Conservation (phyloP, 2,888 invertebrate genomes). For the Nymphalis urticae region DNA sequence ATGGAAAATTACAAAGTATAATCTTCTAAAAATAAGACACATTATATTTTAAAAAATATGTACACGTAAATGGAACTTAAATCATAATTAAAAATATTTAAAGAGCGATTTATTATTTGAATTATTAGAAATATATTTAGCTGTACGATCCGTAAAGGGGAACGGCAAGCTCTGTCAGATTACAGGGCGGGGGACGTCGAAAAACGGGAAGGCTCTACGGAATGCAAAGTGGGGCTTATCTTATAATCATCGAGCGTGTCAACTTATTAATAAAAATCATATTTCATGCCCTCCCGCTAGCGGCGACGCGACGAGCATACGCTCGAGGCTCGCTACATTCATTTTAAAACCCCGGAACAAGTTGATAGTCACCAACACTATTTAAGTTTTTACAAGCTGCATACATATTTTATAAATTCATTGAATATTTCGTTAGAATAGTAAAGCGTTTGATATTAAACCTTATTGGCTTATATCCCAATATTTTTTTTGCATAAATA, state of each 20-base stretch:
- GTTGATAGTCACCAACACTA: background rate
- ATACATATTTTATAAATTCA: constrained; percentile 1
- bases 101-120: constrained; percentile 6
- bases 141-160: constrained; percentile 43
- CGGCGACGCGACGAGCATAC: constrained; percentile 65
- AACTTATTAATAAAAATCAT: constrained; percentile 83
- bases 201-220: constrained; percentile 73
- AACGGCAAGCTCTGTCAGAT: constrained; percentile 64
- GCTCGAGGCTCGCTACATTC: constrained; percentile 48
- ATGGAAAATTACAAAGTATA: too few relatives aligned
- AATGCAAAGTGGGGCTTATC: constrained; percentile 82
- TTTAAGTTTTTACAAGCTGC: background rate
- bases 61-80: background rate
- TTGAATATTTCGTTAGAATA: background rate
- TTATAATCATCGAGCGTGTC: constrained; percentile 82
- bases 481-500: too few relatives aligned
- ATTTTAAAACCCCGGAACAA: constrained; percentile 50
- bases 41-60: background rate
- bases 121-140: constrained; percentile 45
- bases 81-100: background rate
- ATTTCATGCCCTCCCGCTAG: constrained; percentile 68
- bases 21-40: too few relatives aligned
- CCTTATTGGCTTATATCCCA: too few relatives aligned
- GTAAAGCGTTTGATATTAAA: background rate
- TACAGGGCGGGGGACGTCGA: constrained; percentile 61